These are phyloP conservation scores for Schrankia costaestrigalis DNA, from an alignment of 2,888 invertebrate genomes.

Conservation along the genomic window DNA sequence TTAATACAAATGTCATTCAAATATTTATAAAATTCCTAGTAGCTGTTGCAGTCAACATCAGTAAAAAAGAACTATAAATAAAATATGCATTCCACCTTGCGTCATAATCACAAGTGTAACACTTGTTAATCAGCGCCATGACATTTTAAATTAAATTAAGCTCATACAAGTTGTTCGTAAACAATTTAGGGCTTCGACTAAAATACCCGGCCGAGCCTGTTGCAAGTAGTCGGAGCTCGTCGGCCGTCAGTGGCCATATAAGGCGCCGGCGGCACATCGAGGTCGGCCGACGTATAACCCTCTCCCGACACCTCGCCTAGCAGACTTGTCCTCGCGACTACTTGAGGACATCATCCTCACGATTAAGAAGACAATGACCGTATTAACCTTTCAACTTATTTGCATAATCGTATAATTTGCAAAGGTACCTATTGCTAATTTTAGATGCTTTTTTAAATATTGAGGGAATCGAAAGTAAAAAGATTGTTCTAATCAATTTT, in stretches of 20 bases:
- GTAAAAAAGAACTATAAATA: too few species aligned
- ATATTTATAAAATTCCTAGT: not conserved
- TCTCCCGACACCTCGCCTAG: conserved; percentile 29
- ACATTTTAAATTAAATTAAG: conserved; percentile 49
- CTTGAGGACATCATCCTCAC: conserved; percentile 39
- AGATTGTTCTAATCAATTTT: too few species aligned
- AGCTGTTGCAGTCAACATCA: too few species aligned
- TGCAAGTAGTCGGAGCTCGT: conserved; percentile 50
- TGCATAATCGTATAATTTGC: not conserved
- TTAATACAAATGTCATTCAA: not conserved
- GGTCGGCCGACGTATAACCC: conserved; percentile 44
- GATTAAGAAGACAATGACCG: conserved; percentile 27
- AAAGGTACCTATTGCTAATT: not conserved
- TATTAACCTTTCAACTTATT: conserved; percentile 46
- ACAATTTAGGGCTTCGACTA: conserved; percentile 63
- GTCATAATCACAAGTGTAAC: conserved; percentile 22
- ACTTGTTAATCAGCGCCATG: conserved; percentile 38
- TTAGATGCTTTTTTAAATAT: conserved; percentile 15
- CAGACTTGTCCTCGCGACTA: conserved; percentile 20
- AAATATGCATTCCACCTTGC: too few species aligned
- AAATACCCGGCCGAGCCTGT: conserved; percentile 52
- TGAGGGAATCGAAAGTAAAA: too few species aligned
- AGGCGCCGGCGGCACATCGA: conserved; percentile 57
- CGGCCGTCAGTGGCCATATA: conserved; percentile 69
- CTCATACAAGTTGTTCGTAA: conserved; percentile 44